These are phyloP conservation scores for Platycnemis pennipes DNA, from an alignment of 2,888 invertebrate species.

Conservation along the genomic window DNA sequence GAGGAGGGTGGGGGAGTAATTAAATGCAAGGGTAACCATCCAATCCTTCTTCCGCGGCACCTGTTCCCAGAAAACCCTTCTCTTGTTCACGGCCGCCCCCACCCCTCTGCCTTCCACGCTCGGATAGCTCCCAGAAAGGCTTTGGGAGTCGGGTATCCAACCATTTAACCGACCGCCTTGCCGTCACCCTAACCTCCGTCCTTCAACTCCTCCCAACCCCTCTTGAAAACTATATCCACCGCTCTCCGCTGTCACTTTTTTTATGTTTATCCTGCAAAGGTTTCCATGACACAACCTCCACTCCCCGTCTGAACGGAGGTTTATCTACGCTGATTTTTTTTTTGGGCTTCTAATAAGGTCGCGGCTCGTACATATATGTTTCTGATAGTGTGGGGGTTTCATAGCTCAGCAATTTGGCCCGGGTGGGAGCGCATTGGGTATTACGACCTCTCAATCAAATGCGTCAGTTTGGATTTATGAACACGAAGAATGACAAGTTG, in stretches of 20 bases:
- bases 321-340: no score
- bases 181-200: neutral
- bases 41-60: neutral
- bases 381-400: neutral
- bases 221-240: neutral
- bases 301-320: no score
- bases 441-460: neutral
- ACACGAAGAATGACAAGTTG: neutral
- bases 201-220: neutral
- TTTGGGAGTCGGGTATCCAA: neutral
- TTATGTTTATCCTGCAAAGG: neutral
- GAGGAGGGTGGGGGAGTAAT: neutral
- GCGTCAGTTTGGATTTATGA: neutral
- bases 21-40: neutral
- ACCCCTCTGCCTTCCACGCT: neutral
- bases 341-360: no score
- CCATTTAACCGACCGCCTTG: neutral
- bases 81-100: no score
- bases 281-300: no score
- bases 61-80: slow-evolving; percentile 19
- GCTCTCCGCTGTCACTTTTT: neutral
- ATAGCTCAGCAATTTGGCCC: neutral
- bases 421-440: neutral
- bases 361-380: no score
- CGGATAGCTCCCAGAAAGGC: neutral